Evolutionary conservation across 2,113 vertebrate species (phyloP), one percentile per base, ranked within the genome.

Genomic region (Lampris megalopsis): DNA sequence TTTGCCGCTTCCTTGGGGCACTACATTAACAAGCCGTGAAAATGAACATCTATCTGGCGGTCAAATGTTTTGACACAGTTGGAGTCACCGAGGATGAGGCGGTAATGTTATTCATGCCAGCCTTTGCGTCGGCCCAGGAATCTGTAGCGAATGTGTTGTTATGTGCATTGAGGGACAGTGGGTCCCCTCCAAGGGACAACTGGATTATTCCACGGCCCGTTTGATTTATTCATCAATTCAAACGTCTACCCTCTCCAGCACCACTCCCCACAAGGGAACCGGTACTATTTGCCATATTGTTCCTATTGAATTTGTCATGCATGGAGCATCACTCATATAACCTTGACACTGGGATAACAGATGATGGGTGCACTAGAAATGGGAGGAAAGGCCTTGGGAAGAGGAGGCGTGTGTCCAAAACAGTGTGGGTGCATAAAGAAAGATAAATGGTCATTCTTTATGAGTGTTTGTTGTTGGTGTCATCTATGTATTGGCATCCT

Each of bases 311-410:
- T 65, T 79, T 59, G 45, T 76, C 68, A 82, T 73, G 79, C 75
- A 47, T 45, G 57, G 58, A 56, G 35, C 80, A 85, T 91, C 61
- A 82, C 63, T 91, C 86, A 85, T 86, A 50, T 57, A 41, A 60
- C 77, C 68, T 36, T 82, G 85, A 83, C 80, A 65, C 8, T 82
- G 82, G 79, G 72, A 87, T 89, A 89, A 90, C 49, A 79, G 62
- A 89, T 84, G 71, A 75, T 58, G 47, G 58, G 70, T 60, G 53
- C 71, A 57, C n/a, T 37, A 41, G 57, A 71, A 45, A 50, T 69
- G 65, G 57, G 62, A 61, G 62, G 59, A 80, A 59, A 24, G 2
- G 58, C 54, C 5, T 1, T 9, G 52, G 11, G 45, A 59, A 68
- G 50, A 77, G 8, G 6, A 24, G 45, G 10, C 6, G 3, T 3